Base-by-base conservation (phyloP, 2,888 invertebrate species). In the Amorpha juglandis region DNA sequence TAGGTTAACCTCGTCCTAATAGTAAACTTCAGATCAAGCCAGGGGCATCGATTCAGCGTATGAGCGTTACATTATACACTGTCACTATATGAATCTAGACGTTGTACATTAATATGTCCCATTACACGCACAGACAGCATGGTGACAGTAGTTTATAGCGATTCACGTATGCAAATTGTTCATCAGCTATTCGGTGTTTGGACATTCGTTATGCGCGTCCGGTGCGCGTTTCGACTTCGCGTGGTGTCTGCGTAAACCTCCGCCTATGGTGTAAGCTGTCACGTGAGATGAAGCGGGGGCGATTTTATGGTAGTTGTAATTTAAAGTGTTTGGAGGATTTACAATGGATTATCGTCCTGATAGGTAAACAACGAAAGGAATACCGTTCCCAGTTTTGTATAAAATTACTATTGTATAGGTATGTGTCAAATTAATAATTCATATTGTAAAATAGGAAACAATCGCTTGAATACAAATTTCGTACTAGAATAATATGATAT, bases 181-280 rank as follows among this genome's bases (percentile, higher is more conserved):
- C 92, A 92, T 92, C 91, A 91, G 91, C 83, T 89, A 92, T 92
- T 92, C 92, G 91, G 86, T 92, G 92, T 92, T 92, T 92, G 92
- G 90, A 87, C 92, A 91, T 92, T 92, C 92, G 92, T 92, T 92
- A 92, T 91, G 91, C 92, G 86, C 79, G 84, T 81, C 81, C 83
- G 74, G 76, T 75, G 77, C 69, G 74, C 76, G 82, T 78, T 79
- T 72, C 76, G 75, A 77, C 82, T 82, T 79, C 79, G 81, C 84
- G 84, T 79, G 83, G 78, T 79, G 79, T 73, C 70, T 74, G 76
- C 66, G 68, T 73, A 66, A 12, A 62, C 9, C 62, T 16, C 71
- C 73, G 70, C 62, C 4, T 63, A 75, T 68, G 53, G 21, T 8
- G 68, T 4, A 69, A 53, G 67, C 66, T 58, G n/a, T 7, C 67